These are phyloP conservation scores for Hylaeus anthracinus DNA, from an alignment of 1,140 invertebrate genomes.

Conservation along the genomic window DNA sequence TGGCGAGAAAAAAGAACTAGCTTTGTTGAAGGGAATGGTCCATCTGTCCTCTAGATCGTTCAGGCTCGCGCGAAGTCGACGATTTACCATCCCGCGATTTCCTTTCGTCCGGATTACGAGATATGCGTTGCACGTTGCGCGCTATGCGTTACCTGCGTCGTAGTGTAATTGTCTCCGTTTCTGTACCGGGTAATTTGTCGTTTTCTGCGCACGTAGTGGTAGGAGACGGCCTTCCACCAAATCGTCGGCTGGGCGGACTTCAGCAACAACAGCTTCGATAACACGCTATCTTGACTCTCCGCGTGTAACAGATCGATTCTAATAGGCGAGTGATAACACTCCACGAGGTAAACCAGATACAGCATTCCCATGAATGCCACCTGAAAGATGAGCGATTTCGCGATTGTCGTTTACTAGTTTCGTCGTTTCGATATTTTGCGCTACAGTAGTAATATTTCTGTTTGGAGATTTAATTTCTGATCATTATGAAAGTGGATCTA, in stretches of 20 bases:
- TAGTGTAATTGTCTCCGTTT: constrained; percentile 91
- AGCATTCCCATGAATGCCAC: constrained; percentile 90
- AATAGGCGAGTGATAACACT: constrained; percentile 91
- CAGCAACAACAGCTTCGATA: constrained; percentile 86
- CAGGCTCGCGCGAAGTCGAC: constrained; percentile 38
- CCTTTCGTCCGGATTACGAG: constrained; percentile 44
- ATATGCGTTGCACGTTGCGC: constrained; percentile 50
- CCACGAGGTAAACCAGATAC: constrained; percentile 92
- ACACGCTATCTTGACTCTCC: constrained; percentile 85
- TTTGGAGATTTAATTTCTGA: no score
- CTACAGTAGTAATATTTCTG: no score
- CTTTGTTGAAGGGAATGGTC: background rate
- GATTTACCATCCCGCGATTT: constrained; percentile 48
- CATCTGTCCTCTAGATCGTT: constrained; percentile 21
- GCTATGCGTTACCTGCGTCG: constrained; percentile 86
- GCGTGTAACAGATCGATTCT: constrained; percentile 84
- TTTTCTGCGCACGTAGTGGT: constrained; percentile 91
- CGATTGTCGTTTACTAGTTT: no score
- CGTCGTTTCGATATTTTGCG: no score
- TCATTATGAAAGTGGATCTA: no score
- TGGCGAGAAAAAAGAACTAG: background rate
- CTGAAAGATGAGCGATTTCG: constrained; percentile 47
- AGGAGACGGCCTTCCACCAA: constrained; percentile 95
- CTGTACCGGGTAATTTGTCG: constrained; percentile 89
- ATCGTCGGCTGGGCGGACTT: constrained; percentile 88